These are phyloP conservation scores for Neomicropteryx cornuta DNA, from an alignment of 1,140 invertebrate species.

Conservation along the genomic window DNA sequence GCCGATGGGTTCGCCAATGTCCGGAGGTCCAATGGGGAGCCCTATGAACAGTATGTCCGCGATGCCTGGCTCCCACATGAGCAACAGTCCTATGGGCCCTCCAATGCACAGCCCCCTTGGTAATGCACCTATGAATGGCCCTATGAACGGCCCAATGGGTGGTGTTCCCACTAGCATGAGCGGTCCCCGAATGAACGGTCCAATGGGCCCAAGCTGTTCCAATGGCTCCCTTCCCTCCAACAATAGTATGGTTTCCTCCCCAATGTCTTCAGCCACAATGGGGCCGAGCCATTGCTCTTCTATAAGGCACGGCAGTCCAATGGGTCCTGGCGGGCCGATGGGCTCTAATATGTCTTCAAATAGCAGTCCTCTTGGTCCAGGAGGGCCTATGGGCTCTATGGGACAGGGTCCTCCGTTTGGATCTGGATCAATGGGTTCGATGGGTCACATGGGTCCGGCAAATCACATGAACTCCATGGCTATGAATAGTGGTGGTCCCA, in stretches of 20 bases:
- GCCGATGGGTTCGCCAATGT: constrained; percentile 60
- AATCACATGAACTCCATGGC: constrained; percentile 24
- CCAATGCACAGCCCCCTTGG: constrained; percentile 42
- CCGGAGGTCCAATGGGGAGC: constrained; percentile 57
- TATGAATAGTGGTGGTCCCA: constrained; percentile 37
- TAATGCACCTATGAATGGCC: constrained; percentile 36
- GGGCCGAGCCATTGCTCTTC: constrained; percentile 39
- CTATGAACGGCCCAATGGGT: constrained; percentile 41
- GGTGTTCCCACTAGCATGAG: constrained; percentile 39
- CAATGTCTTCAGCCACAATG: constrained; percentile 35
- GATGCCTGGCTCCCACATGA: constrained; percentile 45
- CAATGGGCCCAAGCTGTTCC: constrained; percentile 38
- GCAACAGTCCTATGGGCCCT: constrained; percentile 51
- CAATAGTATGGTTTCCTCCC: constrained; percentile 37
- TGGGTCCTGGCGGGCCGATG: constrained; percentile 30
- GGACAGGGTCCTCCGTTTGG: constrained; percentile 34
- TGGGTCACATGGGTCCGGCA: constrained; percentile 32
- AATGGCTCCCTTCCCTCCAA: constrained; percentile 37
- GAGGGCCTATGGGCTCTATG: constrained; percentile 39
- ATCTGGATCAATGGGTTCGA: constrained; percentile 26
- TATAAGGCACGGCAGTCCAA: constrained; percentile 39
- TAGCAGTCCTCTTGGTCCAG: constrained; percentile 12
- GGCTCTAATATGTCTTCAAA: no score
- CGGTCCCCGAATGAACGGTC: constrained; percentile 38
- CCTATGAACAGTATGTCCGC: constrained; percentile 50